Evolutionary conservation across 2,113 vertebrate species (phyloP).

Genomic region (Parus major): DNA sequence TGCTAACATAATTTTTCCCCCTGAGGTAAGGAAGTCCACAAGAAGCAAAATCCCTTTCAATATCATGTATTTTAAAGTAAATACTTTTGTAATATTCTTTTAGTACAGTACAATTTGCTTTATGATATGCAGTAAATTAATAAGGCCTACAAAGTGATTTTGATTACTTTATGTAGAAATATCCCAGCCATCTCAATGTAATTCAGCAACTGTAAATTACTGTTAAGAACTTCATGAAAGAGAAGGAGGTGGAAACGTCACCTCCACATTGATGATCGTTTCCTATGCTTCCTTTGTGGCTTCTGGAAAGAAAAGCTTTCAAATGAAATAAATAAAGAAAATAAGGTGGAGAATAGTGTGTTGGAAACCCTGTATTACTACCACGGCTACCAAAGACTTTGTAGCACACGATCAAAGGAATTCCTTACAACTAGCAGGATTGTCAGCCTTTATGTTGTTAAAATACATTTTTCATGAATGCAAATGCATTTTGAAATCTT

Average conservation of each 20-base stretch:
- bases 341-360: background rate
- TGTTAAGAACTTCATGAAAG: conserved; percentile 52
- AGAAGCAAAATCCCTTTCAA: background rate
- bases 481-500: conserved; percentile 30
- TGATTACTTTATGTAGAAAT: conserved; percentile 47
- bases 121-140: conserved; percentile 44
- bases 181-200: conserved; percentile 17
- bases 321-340: conserved; percentile 36
- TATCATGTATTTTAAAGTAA: background rate
- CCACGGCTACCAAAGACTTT: background rate
- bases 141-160: conserved; percentile 21
- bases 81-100: background rate
- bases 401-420: conserved; percentile 44
- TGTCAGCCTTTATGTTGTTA: conserved; percentile 20
- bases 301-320: conserved; percentile 13
- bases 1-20: background rate
- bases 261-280: background rate
- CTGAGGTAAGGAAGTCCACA: background rate
- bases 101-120: conserved; percentile 19
- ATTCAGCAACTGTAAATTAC: conserved; percentile 56
- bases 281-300: conserved; percentile 26
- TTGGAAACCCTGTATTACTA: background rate
- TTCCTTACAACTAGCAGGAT: background rate
- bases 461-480: conserved; percentile 47
- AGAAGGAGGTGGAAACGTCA: conserved; percentile 47